Conservation (phyloP, 35 echinoderm and acorn worm genomes). For the Patiria miniata region DNA sequence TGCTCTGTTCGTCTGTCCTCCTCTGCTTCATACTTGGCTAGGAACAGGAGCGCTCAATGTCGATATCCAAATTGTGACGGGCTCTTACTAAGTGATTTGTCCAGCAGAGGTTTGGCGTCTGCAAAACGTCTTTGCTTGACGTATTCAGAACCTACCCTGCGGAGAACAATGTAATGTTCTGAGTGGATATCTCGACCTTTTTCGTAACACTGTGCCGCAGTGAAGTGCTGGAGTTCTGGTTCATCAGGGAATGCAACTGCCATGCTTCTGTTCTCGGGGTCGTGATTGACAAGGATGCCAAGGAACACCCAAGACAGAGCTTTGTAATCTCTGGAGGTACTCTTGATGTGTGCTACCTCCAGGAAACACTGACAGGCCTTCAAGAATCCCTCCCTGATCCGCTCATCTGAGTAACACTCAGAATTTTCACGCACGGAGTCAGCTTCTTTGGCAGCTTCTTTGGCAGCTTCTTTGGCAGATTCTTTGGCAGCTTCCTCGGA, state of each 20-base stretch:
- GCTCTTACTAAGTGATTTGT: constrained; percentile 42
- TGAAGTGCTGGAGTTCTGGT: constrained; percentile 15
- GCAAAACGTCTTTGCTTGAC: constrained; percentile 42
- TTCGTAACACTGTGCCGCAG: constrained; percentile 29
- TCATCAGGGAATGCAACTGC: constrained; percentile 33
- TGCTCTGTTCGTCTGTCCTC: background rate
- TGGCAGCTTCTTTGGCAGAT: background rate
- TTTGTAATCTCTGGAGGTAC: constrained; percentile 16
- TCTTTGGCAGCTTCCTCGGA: background rate
- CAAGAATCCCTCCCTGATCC: constrained; percentile 42
- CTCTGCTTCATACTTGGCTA: constrained; percentile 45
- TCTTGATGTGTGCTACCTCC: constrained; percentile 47
- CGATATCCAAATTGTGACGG: constrained; percentile 71
- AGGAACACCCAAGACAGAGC: constrained; percentile 79
- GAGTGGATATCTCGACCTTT: background rate
- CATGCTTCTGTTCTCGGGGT: constrained; percentile 32
- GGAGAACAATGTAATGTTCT: constrained; percentile 41
- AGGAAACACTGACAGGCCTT: constrained; percentile 54
- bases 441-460: constrained; percentile 10
- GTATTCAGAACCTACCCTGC: constrained; percentile 77
- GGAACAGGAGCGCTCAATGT: constrained; percentile 55
- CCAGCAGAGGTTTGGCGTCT: constrained; percentile 54
- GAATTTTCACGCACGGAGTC: background rate
- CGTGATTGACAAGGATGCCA: constrained; percentile 75
- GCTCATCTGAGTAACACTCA: background rate